These are phyloP conservation scores for Xenus cinereus DNA, from an alignment of 2,113 vertebrate species.

Conservation along the genomic window DNA sequence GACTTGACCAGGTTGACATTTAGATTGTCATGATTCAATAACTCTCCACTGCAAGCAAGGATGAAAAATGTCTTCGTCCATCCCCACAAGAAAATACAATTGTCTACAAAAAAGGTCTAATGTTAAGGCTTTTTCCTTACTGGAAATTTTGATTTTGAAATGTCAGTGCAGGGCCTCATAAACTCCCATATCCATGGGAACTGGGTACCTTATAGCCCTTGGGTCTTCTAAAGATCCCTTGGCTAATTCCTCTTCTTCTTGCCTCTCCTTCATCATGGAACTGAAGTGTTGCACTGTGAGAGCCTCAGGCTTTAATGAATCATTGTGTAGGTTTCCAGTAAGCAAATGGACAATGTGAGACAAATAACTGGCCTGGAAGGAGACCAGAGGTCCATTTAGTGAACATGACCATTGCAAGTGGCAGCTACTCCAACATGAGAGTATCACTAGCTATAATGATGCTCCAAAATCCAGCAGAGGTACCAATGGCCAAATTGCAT, in stretches of 20 bases:
- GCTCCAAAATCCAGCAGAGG: not conserved
- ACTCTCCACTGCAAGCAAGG: not conserved
- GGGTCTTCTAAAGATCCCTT: not conserved
- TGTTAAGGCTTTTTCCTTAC: not conserved
- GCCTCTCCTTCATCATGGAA: not conserved
- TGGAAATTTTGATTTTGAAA: not conserved
- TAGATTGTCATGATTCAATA: not conserved
- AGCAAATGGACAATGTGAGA: not conserved
- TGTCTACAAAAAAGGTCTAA: not conserved
- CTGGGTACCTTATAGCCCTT: not conserved
- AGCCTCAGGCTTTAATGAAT: not conserved
- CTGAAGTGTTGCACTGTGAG: not conserved
- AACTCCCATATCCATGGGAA: not conserved
- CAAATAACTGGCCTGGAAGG: not conserved
- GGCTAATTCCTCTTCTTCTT: not conserved
- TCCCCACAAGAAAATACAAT: fast-evolving
- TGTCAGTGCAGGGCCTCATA: not conserved
- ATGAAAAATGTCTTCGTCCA: not conserved
- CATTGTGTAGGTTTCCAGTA: not conserved
- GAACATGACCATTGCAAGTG: not conserved
- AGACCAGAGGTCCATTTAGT: not conserved
- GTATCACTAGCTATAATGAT: not conserved
- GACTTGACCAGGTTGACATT: not conserved
- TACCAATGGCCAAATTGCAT: not conserved
- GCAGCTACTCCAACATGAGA: not conserved